These are phyloP conservation scores for Leucosticte australis DNA, from an alignment of 2,113 vertebrate species.

Conservation along the genomic window DNA sequence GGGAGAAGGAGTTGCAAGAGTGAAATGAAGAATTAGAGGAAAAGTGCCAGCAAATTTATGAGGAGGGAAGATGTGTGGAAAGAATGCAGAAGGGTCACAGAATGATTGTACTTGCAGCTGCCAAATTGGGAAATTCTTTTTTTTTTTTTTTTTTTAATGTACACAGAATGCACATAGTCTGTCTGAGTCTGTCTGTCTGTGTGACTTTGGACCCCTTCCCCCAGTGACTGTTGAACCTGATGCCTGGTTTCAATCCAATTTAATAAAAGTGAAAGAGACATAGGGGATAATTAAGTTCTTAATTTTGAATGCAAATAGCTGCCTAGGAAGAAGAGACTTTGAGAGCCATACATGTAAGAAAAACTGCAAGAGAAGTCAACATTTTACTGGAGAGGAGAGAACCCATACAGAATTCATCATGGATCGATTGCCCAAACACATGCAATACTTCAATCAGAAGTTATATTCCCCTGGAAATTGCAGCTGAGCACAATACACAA, in stretches of 20 bases:
- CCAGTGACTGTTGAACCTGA: background rate
- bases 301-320: background rate
- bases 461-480: background rate
- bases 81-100: background rate
- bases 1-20: background rate
- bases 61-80: background rate
- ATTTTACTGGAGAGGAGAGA: background rate
- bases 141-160: background rate
- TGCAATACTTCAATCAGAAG: background rate
- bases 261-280: background rate
- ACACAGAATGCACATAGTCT: background rate
- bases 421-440: background rate
- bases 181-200: background rate
- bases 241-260: background rate
- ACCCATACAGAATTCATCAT: background rate
- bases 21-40: background rate
- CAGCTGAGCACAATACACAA: background rate
- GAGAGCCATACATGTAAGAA: background rate
- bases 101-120: background rate
- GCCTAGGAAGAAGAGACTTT: background rate
- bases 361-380: background rate
- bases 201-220: background rate
- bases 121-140: background rate
- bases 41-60: background rate
- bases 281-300: background rate